Conservation (phyloP, 2,113 vertebrate species). For the Gymnobelideus leadbeateri region DNA sequence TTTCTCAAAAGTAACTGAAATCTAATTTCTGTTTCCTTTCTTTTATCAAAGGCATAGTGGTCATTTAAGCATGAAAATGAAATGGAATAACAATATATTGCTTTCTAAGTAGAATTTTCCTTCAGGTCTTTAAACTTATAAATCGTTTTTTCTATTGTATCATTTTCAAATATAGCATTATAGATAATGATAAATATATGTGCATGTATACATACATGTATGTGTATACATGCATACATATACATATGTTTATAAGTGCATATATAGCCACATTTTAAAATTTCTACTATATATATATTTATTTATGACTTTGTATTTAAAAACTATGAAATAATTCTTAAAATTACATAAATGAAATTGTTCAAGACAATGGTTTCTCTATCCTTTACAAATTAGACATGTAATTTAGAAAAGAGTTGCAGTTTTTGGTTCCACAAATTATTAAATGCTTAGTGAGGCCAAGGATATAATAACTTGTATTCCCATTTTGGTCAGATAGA, state of each 20-base stretch:
- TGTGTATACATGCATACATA: too few species aligned
- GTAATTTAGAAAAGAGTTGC: not conserved
- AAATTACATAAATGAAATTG: not conserved
- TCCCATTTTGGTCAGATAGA: not conserved
- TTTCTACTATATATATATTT: not conserved
- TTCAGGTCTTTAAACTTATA: not conserved
- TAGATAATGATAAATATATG: too few species aligned
- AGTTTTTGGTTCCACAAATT: not conserved
- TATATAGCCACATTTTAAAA: too few species aligned
- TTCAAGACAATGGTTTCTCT: not conserved
- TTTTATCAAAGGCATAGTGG: not conserved
- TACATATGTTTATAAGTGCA: too few species aligned
- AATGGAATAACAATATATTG: not conserved
- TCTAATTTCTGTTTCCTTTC: not conserved
- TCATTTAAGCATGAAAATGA: not conserved
- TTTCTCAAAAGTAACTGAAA: not conserved
- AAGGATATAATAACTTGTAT: not conserved
- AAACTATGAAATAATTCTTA: not conserved
- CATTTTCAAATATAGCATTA: not conserved
- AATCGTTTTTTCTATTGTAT: not conserved
- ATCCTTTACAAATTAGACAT: not conserved
- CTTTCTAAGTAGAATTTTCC: not conserved
- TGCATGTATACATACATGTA: too few species aligned
- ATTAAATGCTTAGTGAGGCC: not conserved
- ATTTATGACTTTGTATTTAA: not conserved